These are phyloP conservation scores for Sebastes vulpes DNA, from an alignment of 2,797 vertebrate genomes.

Conservation along the genomic window DNA sequence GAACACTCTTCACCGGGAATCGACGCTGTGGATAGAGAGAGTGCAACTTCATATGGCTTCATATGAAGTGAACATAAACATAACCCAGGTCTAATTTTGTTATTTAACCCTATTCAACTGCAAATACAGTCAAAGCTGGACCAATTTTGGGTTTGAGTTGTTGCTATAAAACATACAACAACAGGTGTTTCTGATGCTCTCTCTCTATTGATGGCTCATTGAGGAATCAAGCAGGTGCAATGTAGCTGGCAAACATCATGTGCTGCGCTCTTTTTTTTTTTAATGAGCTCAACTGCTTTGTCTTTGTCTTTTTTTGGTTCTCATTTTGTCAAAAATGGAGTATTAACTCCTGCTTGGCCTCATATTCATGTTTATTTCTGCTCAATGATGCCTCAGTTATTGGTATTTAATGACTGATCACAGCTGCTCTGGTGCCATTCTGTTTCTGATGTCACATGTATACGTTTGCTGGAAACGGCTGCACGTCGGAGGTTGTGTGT, in stretches of 20 bases:
- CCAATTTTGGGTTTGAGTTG: background rate
- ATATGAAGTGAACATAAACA: background rate
- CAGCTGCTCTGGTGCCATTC: background rate
- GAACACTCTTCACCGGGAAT: conserved; percentile 72
- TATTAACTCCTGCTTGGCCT: conserved; percentile 28
- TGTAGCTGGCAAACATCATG: conserved; percentile 96
- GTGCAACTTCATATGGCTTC: background rate
- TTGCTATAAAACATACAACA: background rate
- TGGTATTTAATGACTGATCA: background rate
- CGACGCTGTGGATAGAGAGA: conserved; percentile 72
- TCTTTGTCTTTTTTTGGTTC: background rate
- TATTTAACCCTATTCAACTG: background rate
- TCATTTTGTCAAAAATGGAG: conserved; percentile 19
- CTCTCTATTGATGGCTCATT: conserved; percentile 75
- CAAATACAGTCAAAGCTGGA: background rate
- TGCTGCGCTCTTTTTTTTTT: conserved; percentile 62
- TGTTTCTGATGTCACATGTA: conserved; percentile 7
- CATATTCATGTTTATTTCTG: conserved; percentile 39
- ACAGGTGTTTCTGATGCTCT: conserved; percentile 26
- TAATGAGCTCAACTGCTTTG: background rate
- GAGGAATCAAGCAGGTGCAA: conserved; percentile 75
- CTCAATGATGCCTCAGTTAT: conserved; percentile 4
- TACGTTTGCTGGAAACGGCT: conserved; percentile 12
- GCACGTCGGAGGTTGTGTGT: conserved; percentile 12
- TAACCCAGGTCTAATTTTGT: too few relatives aligned